Percentiles rank a stretch among this genome's conserved stretches.
These are phyloP conservation scores for Cassiopea andromeda DNA, from an alignment of 30 jellyfish, hydroid and myxozoan genomes.

Conservation along the genomic window DNA sequence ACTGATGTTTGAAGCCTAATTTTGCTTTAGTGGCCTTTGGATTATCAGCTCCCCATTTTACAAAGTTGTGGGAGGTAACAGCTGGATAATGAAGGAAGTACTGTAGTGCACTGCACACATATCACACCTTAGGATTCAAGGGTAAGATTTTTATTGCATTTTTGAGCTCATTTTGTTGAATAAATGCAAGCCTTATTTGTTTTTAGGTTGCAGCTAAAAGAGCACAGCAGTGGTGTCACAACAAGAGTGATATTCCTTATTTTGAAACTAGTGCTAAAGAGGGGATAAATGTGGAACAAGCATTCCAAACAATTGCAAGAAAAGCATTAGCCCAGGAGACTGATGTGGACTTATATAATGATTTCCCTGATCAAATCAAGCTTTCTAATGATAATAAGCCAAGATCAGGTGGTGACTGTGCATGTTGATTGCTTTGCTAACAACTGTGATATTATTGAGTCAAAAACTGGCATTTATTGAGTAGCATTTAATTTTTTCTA, in stretches of 20 bases:
- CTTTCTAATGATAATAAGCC: slow-evolving; percentile 91
- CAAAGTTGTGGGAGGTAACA: no score
- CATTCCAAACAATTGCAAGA: slow-evolving; percentile 97
- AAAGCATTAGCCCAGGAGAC: slow-evolving; percentile 99
- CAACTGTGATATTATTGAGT: not conserved
- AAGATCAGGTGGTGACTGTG: slow-evolving; percentile 96
- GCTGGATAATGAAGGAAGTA: no score
- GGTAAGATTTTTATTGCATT: no score
- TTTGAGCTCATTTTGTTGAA: no score
- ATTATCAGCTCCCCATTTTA: no score
- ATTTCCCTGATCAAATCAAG: slow-evolving; percentile 99
- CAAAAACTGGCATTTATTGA: slow-evolving; percentile 4
- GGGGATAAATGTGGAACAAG: slow-evolving; percentile 99
- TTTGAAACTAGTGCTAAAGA: slow-evolving; percentile 99
- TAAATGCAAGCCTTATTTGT: not conserved
- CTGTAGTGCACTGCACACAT: no score
- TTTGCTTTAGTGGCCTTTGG: no score
- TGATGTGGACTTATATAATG: slow-evolving; percentile 97
- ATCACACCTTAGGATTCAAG: no score
- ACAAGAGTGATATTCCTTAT: slow-evolving; percentile 96
- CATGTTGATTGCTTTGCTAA: slow-evolving; percentile 69
- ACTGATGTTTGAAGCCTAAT: no score
- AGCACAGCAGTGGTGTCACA: slow-evolving; percentile 99
- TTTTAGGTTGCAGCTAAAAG: slow-evolving; percentile 96
- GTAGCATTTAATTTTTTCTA: slow-evolving; percentile 23